These are phyloP conservation scores for Trematomus loennbergii DNA, from an alignment of 2,113 vertebrate species.

Conservation along the genomic window DNA sequence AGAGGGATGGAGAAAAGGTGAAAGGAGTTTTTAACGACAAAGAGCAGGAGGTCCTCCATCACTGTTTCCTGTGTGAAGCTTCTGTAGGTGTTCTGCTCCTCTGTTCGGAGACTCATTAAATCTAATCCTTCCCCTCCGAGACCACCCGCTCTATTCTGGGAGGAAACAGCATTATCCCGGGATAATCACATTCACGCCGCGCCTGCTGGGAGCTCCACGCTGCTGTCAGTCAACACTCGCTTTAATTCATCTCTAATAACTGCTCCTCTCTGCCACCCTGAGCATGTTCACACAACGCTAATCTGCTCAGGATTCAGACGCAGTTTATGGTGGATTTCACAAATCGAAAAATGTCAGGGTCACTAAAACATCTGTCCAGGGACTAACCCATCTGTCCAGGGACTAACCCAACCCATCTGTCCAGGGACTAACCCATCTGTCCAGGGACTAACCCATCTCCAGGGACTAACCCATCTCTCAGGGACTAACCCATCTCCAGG, in stretches of 20 bases:
- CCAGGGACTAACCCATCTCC: too few relatives aligned
- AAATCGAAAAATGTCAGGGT: too few relatives aligned
- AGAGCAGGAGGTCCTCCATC: slow-evolving; percentile 20
- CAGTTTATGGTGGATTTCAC: slow-evolving; percentile 18
- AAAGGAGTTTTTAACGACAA: neutral
- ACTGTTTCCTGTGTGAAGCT: neutral
- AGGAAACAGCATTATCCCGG: slow-evolving; percentile 50
- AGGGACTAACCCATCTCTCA: too few relatives aligned
- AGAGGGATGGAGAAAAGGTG: neutral
- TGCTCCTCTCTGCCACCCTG: slow-evolving; percentile 23
- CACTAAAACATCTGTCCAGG: too few relatives aligned
- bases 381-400: too few relatives aligned
- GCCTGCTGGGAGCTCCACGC: slow-evolving; percentile 45
- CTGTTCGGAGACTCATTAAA: slow-evolving; percentile 58
- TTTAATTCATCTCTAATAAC: slow-evolving; percentile 53
- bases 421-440: too few relatives aligned
- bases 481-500: too few relatives aligned
- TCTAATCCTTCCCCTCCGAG: slow-evolving; percentile 61
- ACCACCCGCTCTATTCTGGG: slow-evolving; percentile 29
- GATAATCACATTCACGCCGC: slow-evolving; percentile 52
- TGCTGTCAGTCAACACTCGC: slow-evolving; percentile 48
- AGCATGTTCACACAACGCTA: slow-evolving; percentile 2
- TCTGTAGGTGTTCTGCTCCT: slow-evolving; percentile 3
- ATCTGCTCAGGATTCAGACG: slow-evolving; percentile 14
- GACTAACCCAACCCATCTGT: too few relatives aligned